Evolutionary conservation across 2,113 vertebrate species (phyloP), one percentile per base, ranked within the genome.

Genomic region (Macheiramphus alcinus): DNA sequence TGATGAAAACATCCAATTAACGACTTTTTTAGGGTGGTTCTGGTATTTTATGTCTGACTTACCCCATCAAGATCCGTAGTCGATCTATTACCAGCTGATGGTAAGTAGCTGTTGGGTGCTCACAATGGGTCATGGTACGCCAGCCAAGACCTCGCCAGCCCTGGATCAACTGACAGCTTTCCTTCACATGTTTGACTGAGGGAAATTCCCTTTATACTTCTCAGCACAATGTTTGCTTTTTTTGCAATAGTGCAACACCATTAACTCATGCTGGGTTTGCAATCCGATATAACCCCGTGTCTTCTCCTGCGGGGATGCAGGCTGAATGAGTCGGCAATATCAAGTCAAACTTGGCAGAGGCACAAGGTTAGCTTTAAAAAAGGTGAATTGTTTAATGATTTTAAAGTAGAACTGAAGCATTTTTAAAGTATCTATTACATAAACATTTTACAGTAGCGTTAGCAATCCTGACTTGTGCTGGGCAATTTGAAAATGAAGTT

Each of bases 71-170:
- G 67, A 29, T 36, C 53, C 45, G 14, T 36, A 34, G 26, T 45
- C 0, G 0, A 10, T n/a, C 56, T 47, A 0, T 71, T n/a, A 45
- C 32, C 45, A 22, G 1, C 38, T 12, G 40, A 61, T 43, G 55
- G 42, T 70, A 34, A 23, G 42, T 66, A 34, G 18, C 71, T 75
- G 23, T 0, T 55, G 40, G 5, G 26, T 61, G n/a, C 43, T 81
- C 34, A 1, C 42, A 52, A 3, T 34, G 40, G 65, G 34, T 79
- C 26, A 13, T 1, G 3, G 19, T 45, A 26, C 20, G 88, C 22
- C 65, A 79, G 61, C 23, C 7, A 3, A 55, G 70, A 59, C 61
- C 50, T 88, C 5, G 1, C 29, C 18, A 52, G 48, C 70, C 61
- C 73, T 42, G 61, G 58, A 42, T 58, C 61, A 29, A 8, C 80